Evolutionary conservation across 2,797 vertebrate species (phyloP).

Genomic region (Acanthis flammea): DNA sequence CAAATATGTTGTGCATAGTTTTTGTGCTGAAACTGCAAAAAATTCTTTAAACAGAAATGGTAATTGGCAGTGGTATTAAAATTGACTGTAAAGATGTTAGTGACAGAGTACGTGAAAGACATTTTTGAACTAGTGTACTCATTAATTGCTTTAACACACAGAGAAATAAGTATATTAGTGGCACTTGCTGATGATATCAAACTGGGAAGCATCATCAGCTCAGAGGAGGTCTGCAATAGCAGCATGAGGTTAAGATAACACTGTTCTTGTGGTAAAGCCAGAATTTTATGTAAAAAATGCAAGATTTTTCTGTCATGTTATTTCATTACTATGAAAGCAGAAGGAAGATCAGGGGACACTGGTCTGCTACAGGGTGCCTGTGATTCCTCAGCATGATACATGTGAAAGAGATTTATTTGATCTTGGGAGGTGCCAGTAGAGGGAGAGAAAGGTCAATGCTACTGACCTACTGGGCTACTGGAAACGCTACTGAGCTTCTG

Average conservation of each 20-base stretch:
- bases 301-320: neutral
- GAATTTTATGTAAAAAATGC: neutral
- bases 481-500: no score
- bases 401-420: neutral
- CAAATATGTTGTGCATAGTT: neutral
- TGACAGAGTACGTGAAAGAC: neutral
- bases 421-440: neutral
- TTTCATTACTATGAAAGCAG: neutral
- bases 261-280: neutral
- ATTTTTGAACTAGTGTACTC: neutral
- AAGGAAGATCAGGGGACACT: neutral
- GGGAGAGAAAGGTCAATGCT: neutral
- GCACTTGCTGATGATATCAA: neutral
- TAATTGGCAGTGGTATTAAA: neutral
- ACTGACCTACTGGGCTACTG: no score
- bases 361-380: neutral
- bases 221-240: neutral
- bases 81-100: neutral
- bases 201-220: neutral
- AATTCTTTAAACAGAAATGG: neutral
- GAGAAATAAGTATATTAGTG: neutral
- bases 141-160: neutral
- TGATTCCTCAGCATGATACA: neutral
- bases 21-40: neutral
- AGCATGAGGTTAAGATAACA: neutral